Evolutionary conservation across 2,797 vertebrate genomes (phyloP), one percentile per base, ranked within the genome.

Genomic region (Argyrosomus regius): DNA sequence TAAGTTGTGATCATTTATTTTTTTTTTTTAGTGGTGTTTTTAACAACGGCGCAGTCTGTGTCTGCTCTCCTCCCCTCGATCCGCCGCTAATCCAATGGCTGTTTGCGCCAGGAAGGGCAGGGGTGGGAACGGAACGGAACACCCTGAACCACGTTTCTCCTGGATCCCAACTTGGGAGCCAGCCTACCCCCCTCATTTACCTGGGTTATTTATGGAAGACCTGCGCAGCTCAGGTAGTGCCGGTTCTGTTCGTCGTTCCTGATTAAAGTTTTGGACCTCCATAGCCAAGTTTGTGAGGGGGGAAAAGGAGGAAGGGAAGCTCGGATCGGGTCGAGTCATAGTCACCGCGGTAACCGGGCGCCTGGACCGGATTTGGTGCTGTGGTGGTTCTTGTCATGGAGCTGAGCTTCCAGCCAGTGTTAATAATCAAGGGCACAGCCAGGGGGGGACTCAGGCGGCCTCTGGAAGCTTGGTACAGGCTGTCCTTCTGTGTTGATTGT

Each of bases 21-120:
- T 35, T 39, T 2, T 8, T 43, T 13, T 14, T 86, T 78, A 57
- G 62, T 75, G 81, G 59, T 75, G 74, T 78, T 80, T 39, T 85
- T 81, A 90, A 95, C 93, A 95, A 94, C 95, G 96, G 95, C 95
- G 95, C 95, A 96, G 95, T 95, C 92, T 91, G 78, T 80, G 82
- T 84, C 49, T 77, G 90, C 81, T 93, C 92, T 91, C 93, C 94
- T 93, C 93, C 89, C 90, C 92, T 93, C 90, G 74, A 87, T 92
- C 91, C 88, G 84, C 93, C 94, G 94, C 94, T 95, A 94, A 95
- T 95, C 94, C 94, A 95, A 88, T 94, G 93, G 91, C 91, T 92
- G 93, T 91, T 92, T 94, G 93, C 91, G 92, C 90, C 91, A 91
- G 85, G 86, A 92, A 92, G 92, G 88, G 91, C 89, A 88, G 92